Percentiles rank a stretch among this genome's conserved stretches.
These are phyloP conservation scores for Pyrgilauda ruficollis DNA, from an alignment of 2,113 vertebrate genomes.

Conservation along the genomic window DNA sequence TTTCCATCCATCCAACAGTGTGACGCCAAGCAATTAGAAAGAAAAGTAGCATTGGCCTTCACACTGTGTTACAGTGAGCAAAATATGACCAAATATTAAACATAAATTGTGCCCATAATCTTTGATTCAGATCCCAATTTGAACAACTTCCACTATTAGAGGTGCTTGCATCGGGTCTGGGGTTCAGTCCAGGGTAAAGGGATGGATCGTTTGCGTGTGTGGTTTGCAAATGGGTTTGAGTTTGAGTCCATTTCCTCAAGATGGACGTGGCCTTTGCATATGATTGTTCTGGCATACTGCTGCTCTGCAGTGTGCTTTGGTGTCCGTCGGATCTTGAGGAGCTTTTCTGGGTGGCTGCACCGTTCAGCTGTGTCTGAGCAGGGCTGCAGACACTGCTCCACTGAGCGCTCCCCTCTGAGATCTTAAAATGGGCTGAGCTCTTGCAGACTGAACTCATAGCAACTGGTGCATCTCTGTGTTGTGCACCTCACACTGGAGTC, in stretches of 20 bases:
- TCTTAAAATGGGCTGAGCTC: neutral
- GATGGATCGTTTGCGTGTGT: fast-evolving
- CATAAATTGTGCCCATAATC: neutral
- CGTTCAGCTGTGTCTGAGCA: neutral
- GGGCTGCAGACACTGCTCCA: neutral
- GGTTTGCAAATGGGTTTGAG: neutral
- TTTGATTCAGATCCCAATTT: neutral
- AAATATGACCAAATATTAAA: neutral
- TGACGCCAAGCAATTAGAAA: neutral
- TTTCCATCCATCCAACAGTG: neutral
- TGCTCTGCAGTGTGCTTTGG: neutral
- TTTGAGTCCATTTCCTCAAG: neutral
- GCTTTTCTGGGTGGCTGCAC: neutral
- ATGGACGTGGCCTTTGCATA: fast-evolving
- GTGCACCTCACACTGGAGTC: neutral
- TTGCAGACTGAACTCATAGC: neutral
- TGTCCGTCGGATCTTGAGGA: neutral
- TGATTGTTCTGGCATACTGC: neutral
- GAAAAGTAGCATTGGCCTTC: neutral
- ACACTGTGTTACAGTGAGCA: neutral
- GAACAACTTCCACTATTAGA: neutral
- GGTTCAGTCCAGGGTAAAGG: neutral
- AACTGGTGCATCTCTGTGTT: neutral
- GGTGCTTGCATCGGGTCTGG: neutral
- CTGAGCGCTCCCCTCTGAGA: neutral